Evolutionary conservation across 35 echinoderm and acorn worm genomes (phyloP), one percentile per base, ranked within the genome.

Genomic region (Apostichopus japonicus): DNA sequence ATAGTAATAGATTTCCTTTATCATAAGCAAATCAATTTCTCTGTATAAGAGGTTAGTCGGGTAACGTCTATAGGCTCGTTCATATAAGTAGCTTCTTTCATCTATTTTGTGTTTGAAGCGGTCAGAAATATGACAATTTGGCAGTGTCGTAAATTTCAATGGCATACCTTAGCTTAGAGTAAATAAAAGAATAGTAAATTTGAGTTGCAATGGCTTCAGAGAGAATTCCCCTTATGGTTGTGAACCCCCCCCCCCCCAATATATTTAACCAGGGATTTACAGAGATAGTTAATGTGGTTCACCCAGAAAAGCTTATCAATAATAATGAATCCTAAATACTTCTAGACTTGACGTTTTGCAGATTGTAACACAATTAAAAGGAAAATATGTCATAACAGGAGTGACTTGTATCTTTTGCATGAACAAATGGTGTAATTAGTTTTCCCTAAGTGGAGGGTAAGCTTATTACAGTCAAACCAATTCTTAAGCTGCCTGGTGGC

Each of bases 391-490:
- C 6, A 2, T 9, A 78, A 78, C 10, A 78, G n/a, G 6, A 13
- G 21, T 13, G 8, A 33, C 10, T 22, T 24, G n/a, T 78, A 78
- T 78, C 76, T 78, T 78, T 78, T 4, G 10, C 76, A 23, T 78
- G 76, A 21, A 78, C 4, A 78, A 78, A 78, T 78, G 17, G 6
- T 78, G 76, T 23, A 78, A 7, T 22, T 78, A 4, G 76, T 78
- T 78, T 78, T 78, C n/a, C 76, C 76, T 8, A 78, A 78, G 7
- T 57, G 76, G 21, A 78, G 76, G 8, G n/a, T 78, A 78, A 78
- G 10, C 1, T 78, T 78, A 78, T 78, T 78, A 23, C 13, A 78
- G 33, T 78, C 76, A 78, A 78, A 78, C 6, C 76, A 78, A 78
- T 10, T 7, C 76, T 78, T 78, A 1, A 7, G 76, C 23, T 78